A percentile compares a stretch with the other conserved stretches of the same genome.
These are phyloP conservation scores for Imbricaverruca yamaguchii DNA, from an alignment of 2,888 invertebrate species.

Conservation along the genomic window DNA sequence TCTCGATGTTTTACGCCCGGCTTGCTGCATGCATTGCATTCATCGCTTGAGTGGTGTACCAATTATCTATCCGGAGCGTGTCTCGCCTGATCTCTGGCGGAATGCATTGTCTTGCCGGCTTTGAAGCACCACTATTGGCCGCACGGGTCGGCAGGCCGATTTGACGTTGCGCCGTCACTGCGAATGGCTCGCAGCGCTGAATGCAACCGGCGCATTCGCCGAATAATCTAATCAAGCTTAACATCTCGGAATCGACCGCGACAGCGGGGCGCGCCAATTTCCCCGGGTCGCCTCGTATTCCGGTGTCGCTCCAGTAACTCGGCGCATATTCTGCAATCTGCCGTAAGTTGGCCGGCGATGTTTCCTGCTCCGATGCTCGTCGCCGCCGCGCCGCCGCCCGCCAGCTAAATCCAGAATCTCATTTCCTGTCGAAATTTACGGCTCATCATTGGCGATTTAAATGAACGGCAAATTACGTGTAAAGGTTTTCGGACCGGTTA, in stretches of 20 bases:
- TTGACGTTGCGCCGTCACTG: neutral
- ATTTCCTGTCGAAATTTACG: constrained; percentile 19
- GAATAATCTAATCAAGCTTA: neutral
- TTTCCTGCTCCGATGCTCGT: neutral
- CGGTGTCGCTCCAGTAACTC: neutral
- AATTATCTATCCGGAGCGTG: too few species aligned
- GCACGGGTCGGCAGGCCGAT: neutral
- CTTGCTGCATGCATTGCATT: too few species aligned
- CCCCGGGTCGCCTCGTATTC: neutral
- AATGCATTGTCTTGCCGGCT: neutral
- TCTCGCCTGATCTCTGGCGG: too few species aligned
- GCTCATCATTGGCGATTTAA: constrained; percentile 21
- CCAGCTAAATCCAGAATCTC: constrained; percentile 13
- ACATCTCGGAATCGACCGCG: neutral
- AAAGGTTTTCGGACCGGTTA: constrained; percentile 10
- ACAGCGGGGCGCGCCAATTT: neutral
- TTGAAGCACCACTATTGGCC: neutral
- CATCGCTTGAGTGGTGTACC: too few species aligned
- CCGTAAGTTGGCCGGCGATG: neutral
- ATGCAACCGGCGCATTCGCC: neutral
- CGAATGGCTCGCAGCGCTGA: neutral
- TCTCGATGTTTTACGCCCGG: too few species aligned
- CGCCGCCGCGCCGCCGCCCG: neutral
- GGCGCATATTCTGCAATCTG: neutral
- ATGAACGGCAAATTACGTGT: constrained; percentile 22